These are phyloP conservation scores for Hemiscyllium ocellatum DNA, from an alignment of 2,113 vertebrate genomes.

Conservation along the genomic window DNA sequence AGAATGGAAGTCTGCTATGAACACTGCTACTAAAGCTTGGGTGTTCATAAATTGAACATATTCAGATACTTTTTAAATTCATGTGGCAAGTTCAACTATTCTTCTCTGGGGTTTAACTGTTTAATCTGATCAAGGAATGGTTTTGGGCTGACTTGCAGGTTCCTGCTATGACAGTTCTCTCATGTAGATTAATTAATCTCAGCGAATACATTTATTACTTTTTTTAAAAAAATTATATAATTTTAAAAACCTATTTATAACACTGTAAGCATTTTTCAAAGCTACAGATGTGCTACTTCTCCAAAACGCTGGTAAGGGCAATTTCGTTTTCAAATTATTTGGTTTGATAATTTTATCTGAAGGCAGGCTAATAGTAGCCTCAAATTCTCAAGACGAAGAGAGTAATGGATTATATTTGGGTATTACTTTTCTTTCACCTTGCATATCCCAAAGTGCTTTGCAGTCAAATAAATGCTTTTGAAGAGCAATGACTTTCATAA, in stretches of 20 bases:
- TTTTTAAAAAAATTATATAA: neutral
- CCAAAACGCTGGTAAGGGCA: neutral
- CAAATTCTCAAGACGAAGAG: neutral
- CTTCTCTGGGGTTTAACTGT: neutral
- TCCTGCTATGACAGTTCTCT: neutral
- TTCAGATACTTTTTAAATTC: neutral
- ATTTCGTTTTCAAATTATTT: neutral
- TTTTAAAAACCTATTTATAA: neutral
- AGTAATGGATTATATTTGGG: neutral
- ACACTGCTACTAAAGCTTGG: neutral
- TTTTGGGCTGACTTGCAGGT: neutral
- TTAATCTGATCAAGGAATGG: neutral
- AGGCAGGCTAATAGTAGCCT: neutral
- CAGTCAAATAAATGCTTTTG: neutral
- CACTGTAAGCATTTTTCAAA: neutral
- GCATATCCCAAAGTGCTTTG: neutral
- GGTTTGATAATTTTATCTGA: neutral
- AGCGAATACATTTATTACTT: neutral
- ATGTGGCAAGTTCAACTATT: neutral
- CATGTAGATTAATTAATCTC: conserved; percentile 7
- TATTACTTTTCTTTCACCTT: neutral
- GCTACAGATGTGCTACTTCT: neutral
- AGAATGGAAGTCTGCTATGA: neutral
- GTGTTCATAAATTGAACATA: neutral
- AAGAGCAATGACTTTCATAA: too few relatives aligned